phyloP scores from a whole-genome alignment of 2,113 vertebrate species.

The Cyprinodon brontotheroides region DNA sequence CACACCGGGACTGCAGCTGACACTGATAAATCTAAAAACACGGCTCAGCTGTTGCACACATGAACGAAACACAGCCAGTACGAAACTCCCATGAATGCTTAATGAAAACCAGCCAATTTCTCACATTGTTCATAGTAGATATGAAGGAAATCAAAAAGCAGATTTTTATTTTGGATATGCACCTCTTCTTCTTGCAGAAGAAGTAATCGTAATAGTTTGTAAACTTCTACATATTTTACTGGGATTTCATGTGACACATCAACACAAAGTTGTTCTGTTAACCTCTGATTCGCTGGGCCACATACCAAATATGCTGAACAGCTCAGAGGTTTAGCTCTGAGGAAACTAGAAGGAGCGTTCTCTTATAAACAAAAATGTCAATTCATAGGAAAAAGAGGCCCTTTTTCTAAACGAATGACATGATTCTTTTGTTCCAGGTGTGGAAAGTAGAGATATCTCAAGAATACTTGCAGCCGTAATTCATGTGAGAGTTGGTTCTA shows the following conservation, averaged over 20 bases:
- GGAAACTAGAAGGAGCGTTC: no score
- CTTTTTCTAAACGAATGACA: no score
- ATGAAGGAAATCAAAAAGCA: not conserved
- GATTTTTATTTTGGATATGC: constrained; percentile 6
- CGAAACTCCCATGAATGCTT: constrained; percentile 21
- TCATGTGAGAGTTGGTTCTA: no score
- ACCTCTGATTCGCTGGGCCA: no score
- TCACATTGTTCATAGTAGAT: not conserved
- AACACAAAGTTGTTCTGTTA: not conserved
- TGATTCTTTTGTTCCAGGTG: no score
- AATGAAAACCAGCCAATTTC: not conserved
- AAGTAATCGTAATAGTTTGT: no score
- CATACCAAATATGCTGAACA: no score
- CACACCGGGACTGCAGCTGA: constrained; percentile 46
- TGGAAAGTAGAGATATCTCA: no score
- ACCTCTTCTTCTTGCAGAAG: constrained; percentile 27
- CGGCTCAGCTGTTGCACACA: constrained; percentile 32
- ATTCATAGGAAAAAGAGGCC: no score
- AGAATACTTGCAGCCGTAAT: no score
- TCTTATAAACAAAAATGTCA: no score
- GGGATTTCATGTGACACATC: not conserved
- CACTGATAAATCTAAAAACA: constrained; percentile 47
- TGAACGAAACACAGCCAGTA: constrained; percentile 24
- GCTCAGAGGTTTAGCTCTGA: no score
- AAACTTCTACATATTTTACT: not conserved